phyloP scores from a whole-genome alignment of 2,113 vertebrate species.

The Pteruthius melanotis region DNA sequence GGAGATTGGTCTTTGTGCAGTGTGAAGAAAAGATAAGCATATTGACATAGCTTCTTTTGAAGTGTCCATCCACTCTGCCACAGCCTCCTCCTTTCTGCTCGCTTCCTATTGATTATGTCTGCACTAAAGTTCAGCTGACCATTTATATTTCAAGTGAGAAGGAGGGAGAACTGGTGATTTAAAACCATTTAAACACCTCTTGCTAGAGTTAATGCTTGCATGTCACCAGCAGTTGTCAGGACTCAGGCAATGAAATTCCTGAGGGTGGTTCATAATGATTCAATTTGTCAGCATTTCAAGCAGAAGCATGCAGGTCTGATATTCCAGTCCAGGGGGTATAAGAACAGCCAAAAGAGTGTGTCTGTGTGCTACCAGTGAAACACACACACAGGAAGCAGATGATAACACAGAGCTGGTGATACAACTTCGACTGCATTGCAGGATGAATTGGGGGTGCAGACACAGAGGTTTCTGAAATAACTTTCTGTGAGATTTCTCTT shows the following conservation, averaged over 20 bases:
- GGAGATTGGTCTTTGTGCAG: neutral
- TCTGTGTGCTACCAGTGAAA: neutral
- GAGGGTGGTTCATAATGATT: conserved; percentile 1
- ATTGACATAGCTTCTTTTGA: conserved; percentile 23
- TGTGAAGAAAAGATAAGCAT: neutral
- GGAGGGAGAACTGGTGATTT: neutral
- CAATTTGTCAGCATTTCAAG: conserved; percentile 22
- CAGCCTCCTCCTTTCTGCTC: neutral
- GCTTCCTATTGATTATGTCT: conserved; percentile 35
- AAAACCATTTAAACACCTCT: neutral
- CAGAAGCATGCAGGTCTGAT: neutral
- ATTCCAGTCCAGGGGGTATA: neutral
- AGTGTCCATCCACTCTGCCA: neutral
- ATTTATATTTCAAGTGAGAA: conserved; percentile 26
- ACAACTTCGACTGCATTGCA: neutral
- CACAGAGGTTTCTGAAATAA: neutral
- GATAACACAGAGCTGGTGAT: neutral
- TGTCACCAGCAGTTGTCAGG: neutral
- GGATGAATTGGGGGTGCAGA: neutral
- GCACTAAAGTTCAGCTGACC: conserved; percentile 27
- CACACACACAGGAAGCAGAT: neutral
- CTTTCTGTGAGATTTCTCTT: neutral
- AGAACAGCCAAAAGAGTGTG: neutral
- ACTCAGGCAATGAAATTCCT: neutral
- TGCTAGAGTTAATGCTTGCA: neutral